phyloP scores from a whole-genome alignment of 2,113 vertebrate species.

The Oplegnathus fasciatus region DNA sequence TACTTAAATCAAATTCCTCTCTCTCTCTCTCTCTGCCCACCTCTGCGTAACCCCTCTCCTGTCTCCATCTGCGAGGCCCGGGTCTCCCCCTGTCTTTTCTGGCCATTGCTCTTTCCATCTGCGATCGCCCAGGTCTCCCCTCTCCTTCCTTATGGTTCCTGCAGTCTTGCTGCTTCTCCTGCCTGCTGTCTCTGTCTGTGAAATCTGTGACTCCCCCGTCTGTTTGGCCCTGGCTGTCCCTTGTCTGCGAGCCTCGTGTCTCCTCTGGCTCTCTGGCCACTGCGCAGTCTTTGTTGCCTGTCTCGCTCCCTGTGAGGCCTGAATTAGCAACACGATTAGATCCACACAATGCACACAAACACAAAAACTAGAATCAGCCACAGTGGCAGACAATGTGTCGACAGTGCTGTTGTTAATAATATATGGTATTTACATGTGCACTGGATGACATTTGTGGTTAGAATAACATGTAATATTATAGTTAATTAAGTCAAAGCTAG shows the following conservation, averaged over 20 bases:
- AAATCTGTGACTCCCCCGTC: conserved; percentile 60
- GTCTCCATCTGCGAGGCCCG: conserved; percentile 41
- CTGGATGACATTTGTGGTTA: conserved; percentile 22
- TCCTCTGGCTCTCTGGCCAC: conserved; percentile 61
- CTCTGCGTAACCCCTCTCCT: conserved; percentile 35
- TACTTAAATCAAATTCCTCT: conserved; percentile 1
- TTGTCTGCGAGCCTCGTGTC: conserved; percentile 42
- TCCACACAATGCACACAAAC: conserved; percentile 28
- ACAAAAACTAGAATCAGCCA: neutral
- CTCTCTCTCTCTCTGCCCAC: conserved; percentile 17
- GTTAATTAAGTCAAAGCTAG: neutral
- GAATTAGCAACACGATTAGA: conserved; percentile 50
- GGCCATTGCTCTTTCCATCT: conserved; percentile 70
- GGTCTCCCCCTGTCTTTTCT: conserved; percentile 58
- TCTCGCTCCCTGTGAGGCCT: conserved; percentile 50
- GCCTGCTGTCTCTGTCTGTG: conserved; percentile 67
- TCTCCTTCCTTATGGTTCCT: conserved; percentile 68
- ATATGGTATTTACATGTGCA: conserved; percentile 1
- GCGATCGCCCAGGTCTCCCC: conserved; percentile 53
- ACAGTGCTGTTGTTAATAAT: neutral
- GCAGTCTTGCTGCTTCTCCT: conserved; percentile 51
- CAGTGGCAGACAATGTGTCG: neutral
- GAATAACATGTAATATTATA: neutral
- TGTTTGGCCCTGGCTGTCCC: conserved; percentile 55
- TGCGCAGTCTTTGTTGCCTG: conserved; percentile 46